Evolutionary conservation across 2,888 invertebrate species (phyloP).

Genomic region (Zygaena filipendulae): DNA sequence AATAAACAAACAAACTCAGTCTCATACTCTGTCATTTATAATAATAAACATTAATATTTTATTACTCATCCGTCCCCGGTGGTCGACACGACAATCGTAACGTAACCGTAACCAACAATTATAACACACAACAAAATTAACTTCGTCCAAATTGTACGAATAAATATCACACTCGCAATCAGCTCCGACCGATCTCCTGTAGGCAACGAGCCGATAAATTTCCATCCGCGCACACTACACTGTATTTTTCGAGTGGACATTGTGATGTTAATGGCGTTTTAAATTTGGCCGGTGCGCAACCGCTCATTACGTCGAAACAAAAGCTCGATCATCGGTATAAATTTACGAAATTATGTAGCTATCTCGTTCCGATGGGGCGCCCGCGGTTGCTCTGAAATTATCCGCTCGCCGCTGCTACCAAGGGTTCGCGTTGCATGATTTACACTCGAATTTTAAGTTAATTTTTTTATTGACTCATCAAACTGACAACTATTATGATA

Average conservation of each 20-base stretch:
- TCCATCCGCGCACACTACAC: conserved; percentile 8
- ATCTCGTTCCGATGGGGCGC: conserved; percentile 30
- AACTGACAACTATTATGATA: no score
- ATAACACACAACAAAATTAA: conserved; percentile 2
- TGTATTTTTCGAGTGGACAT: conserved; percentile 24
- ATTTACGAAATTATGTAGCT: conserved; percentile 62
- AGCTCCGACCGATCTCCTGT: conserved; percentile 2
- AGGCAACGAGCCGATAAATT: conserved; percentile 13
- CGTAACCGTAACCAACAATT: conserved; percentile 15
- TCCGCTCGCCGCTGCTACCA: no score
- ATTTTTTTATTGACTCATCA: no score
- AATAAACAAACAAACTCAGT: no score
- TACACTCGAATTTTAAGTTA: no score
- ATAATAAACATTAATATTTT: no score
- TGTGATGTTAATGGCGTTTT: conserved; percentile 34
- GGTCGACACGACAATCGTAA: not conserved
- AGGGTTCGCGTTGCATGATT: no score
- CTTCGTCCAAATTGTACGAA: not conserved
- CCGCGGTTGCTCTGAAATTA: conserved; percentile 28
- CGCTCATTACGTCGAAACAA: conserved; percentile 50
- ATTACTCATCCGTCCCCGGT: not conserved
- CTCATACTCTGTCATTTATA: no score
- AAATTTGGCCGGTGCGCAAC: conserved; percentile 28
- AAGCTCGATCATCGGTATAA: conserved; percentile 53
- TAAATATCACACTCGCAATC: conserved; percentile 6